A percentile compares a stretch with the other conserved stretches of the same genome.
phyloP scores from a whole-genome alignment of 2,797 vertebrate genomes.

The Acrocephalus scirpaceus region DNA sequence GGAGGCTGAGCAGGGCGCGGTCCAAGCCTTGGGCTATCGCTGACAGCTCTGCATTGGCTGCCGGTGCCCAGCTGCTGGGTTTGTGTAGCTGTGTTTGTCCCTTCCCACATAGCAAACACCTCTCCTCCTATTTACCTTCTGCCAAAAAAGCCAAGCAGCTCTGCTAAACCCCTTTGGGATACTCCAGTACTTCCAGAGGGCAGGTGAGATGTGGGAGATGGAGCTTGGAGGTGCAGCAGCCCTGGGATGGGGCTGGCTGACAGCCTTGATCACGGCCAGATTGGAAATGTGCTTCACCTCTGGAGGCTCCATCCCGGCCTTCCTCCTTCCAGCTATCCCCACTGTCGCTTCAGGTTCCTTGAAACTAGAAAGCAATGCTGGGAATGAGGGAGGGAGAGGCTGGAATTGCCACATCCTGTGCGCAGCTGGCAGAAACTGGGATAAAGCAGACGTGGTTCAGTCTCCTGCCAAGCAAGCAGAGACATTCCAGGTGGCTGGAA shows the following conservation, averaged over 20 bases:
- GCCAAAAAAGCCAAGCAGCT: not conserved
- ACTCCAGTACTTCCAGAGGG: not conserved
- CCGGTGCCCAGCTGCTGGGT: not conserved
- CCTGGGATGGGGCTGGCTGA: not conserved
- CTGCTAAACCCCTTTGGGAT: not conserved
- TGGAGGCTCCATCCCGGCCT: not conserved
- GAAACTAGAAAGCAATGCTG: not conserved
- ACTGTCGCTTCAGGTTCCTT: not conserved
- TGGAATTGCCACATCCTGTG: not conserved
- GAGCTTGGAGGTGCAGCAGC: not conserved
- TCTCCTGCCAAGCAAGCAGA: not conserved
- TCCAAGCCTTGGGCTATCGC: not conserved
- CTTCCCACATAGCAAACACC: not conserved
- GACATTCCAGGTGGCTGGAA: not conserved
- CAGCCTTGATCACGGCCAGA: not conserved
- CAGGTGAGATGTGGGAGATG: not conserved
- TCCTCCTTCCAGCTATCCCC: not conserved
- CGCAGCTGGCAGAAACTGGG: not conserved
- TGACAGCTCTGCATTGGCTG: not conserved
- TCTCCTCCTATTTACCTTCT: not conserved
- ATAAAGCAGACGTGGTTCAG: not conserved
- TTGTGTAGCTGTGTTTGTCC: not conserved
- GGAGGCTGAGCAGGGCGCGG: accelerated
- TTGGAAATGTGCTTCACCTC: not conserved
- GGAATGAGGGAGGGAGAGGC: not conserved